Evolutionary conservation across 2,797 vertebrate genomes (phyloP).

Genomic region (Crocodylus rhombifer): DNA sequence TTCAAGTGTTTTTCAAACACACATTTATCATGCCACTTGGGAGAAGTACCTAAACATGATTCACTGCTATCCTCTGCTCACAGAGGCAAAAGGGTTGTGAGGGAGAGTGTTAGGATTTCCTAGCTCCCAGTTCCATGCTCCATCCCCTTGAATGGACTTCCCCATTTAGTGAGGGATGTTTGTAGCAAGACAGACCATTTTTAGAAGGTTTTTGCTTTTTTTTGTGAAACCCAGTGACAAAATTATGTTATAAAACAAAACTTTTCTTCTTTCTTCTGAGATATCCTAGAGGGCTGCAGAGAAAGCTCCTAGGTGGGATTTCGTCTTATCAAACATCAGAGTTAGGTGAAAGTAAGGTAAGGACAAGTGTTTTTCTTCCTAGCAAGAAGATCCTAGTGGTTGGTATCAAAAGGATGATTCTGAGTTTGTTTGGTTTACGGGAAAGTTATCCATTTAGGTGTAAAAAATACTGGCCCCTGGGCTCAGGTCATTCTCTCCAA

Average conservation of each 20-base stretch:
- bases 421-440: not conserved
- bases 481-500: not conserved
- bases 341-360: not conserved
- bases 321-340: not conserved
- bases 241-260: not conserved
- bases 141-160: not conserved
- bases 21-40: rapidly evolving
- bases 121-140: not conserved
- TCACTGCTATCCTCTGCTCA: not conserved
- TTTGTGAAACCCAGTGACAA: not conserved
- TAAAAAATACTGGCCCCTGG: not conserved
- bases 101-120: not conserved
- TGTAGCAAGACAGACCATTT: not conserved
- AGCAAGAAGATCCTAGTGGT: not conserved
- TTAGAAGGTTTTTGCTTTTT: not conserved
- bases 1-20: not conserved
- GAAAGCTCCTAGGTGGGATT: not conserved
- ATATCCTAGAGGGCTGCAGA: not conserved
- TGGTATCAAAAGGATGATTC: not conserved
- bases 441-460: not conserved
- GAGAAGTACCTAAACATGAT: not conserved
- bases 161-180: not conserved
- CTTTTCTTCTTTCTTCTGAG: not conserved
- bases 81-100: not conserved
- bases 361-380: not conserved